Conservation (phyloP, 2,888 invertebrate genomes). For the Drosophila buzzatii region DNA sequence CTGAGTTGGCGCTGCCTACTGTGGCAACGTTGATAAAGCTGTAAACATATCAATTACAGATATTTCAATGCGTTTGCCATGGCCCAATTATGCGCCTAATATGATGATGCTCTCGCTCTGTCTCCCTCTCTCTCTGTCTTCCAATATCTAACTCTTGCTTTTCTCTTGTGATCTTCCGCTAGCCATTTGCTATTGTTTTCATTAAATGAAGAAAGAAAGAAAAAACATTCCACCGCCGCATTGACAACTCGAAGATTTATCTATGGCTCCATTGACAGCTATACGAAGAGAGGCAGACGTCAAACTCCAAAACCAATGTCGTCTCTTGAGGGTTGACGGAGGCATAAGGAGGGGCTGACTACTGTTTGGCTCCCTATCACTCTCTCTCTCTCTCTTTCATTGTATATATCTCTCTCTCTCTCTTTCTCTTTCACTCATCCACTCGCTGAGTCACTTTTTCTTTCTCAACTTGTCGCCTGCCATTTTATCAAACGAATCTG, state of each 20-base stretch:
- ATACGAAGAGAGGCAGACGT: constrained; percentile 38
- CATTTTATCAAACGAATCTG: constrained; percentile 76
- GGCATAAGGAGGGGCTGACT: constrained; percentile 21
- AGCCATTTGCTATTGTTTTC: constrained; percentile 32
- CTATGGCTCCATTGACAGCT: constrained; percentile 55
- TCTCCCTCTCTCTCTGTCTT: neutral
- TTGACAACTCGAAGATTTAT: constrained; percentile 64
- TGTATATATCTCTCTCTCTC: constrained; percentile 23
- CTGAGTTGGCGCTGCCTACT: constrained; percentile 7
- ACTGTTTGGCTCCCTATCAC: constrained; percentile 16
- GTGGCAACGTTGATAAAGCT: constrained; percentile 61
- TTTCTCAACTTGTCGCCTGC: constrained; percentile 73
- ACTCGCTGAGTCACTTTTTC: constrained; percentile 66
- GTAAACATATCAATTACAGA: constrained; percentile 75
- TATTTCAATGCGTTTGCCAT: constrained; percentile 58
- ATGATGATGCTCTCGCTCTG: constrained; percentile 8
- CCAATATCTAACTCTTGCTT: neutral
- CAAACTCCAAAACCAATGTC: constrained; percentile 32
- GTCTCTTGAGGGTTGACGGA: constrained; percentile 8
- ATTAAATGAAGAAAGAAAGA: constrained; percentile 25
- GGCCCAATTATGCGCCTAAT: constrained; percentile 65
- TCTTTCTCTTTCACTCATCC: constrained; percentile 16
- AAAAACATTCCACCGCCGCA: constrained; percentile 47
- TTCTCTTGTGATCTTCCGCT: neutral
- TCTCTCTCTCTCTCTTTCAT: constrained; percentile 5